phyloP scores from a whole-genome alignment of 2,888 invertebrate species.

The Drosophila ustulata region DNA sequence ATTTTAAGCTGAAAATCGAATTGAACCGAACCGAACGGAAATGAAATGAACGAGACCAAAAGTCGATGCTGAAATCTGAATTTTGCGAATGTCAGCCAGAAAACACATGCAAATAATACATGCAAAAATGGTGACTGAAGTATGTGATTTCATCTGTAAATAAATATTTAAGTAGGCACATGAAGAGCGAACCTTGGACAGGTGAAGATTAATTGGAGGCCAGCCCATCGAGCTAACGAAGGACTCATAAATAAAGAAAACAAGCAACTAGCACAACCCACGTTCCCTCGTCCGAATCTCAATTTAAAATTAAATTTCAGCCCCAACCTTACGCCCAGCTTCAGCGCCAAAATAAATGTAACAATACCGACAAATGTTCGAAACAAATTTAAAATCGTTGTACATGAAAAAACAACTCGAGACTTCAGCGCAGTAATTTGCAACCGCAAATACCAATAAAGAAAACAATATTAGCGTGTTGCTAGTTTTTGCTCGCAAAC shows the following conservation, averaged over 20 bases:
- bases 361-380: slow-evolving; percentile 63
- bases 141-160: slow-evolving; percentile 23
- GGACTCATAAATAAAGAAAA: slow-evolving; percentile 52
- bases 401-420: slow-evolving; percentile 28
- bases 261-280: slow-evolving; percentile 21
- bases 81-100: slow-evolving; percentile 35
- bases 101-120: slow-evolving; percentile 10
- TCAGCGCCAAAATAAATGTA: slow-evolving; percentile 27
- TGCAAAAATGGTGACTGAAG: slow-evolving; percentile 5
- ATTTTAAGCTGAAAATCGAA: slow-evolving; percentile 77
- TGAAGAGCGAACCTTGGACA: slow-evolving; percentile 45
- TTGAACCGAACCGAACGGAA: slow-evolving; percentile 47
- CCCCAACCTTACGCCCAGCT: not conserved
- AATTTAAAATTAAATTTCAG: too few species aligned
- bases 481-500: slow-evolving; percentile 33
- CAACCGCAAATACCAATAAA: slow-evolving; percentile 70
- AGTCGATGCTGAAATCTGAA: slow-evolving; percentile 29
- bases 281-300: not conserved
- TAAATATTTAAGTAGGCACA: slow-evolving; percentile 54
- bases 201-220: slow-evolving; percentile 47
- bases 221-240: slow-evolving; percentile 2
- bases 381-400: slow-evolving; percentile 51
- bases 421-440: slow-evolving; percentile 65
- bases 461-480: slow-evolving; percentile 55
- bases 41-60: slow-evolving; percentile 13